These are phyloP conservation scores for Bruchidius siliquastri DNA, from an alignment of 2,888 invertebrate species.

Conservation along the genomic window DNA sequence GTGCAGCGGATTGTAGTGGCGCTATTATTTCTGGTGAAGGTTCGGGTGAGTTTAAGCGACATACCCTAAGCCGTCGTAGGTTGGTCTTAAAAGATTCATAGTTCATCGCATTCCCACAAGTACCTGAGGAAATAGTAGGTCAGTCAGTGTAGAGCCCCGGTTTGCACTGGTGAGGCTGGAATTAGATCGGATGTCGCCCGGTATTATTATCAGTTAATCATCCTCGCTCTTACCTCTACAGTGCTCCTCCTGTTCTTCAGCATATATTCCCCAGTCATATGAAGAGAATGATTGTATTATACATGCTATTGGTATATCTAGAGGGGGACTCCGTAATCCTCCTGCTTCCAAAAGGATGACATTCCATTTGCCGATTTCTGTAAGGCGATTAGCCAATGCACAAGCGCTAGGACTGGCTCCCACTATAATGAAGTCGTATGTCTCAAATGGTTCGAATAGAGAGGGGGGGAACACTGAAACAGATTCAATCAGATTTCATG, in stretches of 20 bases:
- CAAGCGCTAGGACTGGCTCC: constrained; percentile 81
- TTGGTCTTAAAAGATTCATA: too few relatives aligned
- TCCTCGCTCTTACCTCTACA: constrained; percentile 1
- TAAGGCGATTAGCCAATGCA: constrained; percentile 65
- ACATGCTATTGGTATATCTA: constrained; percentile 65
- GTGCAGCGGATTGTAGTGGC: too few relatives aligned
- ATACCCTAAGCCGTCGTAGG: too few relatives aligned
- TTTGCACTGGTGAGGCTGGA: too few relatives aligned
- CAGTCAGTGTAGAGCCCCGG: too few relatives aligned
- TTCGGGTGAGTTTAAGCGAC: too few relatives aligned
- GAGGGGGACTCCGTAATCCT: constrained; percentile 42
- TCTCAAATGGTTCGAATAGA: not conserved
- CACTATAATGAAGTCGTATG: constrained; percentile 69
- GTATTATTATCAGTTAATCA: too few relatives aligned
- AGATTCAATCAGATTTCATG: not conserved
- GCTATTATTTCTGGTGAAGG: too few relatives aligned
- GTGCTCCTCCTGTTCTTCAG: constrained; percentile 49
- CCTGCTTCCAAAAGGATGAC: constrained; percentile 72
- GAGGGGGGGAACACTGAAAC: not conserved
- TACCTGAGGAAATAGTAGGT: too few relatives aligned
- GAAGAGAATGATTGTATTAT: constrained; percentile 65
- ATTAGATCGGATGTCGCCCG: too few relatives aligned
- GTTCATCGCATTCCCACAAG: too few relatives aligned
- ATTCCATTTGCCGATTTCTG: constrained; percentile 65
- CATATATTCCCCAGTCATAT: constrained; percentile 77